phyloP scores from a whole-genome alignment of 2,113 vertebrate species.

The Arizona elegans region DNA sequence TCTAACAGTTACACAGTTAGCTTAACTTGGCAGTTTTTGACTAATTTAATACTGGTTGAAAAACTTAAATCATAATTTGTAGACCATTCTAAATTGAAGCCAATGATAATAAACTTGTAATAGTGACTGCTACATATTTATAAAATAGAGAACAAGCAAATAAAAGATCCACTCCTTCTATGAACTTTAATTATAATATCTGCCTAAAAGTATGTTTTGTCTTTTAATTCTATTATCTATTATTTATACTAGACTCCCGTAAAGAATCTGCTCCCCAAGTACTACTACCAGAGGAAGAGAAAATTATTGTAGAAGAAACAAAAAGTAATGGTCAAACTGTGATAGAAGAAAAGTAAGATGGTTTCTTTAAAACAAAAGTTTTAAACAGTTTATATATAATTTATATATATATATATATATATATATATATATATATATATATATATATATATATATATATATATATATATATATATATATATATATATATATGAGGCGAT shows the following conservation, averaged over 20 bases:
- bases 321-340: constrained; percentile 91
- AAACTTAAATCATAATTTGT: neutral
- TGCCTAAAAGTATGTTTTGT: constrained; percentile 16
- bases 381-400: constrained; percentile 40
- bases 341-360: constrained; percentile 90
- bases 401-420: too few relatives aligned
- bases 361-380: constrained; percentile 39
- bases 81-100: neutral
- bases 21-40: neutral
- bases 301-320: constrained; percentile 85
- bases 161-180: neutral
- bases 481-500: too few relatives aligned
- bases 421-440: too few relatives aligned
- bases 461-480: too few relatives aligned
- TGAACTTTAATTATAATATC: neutral
- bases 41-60: neutral
- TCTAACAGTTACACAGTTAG: neutral
- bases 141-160: neutral
- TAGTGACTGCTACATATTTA: neutral
- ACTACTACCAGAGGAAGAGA: constrained; percentile 88
- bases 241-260: constrained; percentile 79
- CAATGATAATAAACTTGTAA: neutral
- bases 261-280: constrained; percentile 87
- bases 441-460: too few relatives aligned
- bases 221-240: constrained; percentile 38